Conservation (phyloP, 2,888 invertebrate species). For the Colostygia pectinataria region DNA sequence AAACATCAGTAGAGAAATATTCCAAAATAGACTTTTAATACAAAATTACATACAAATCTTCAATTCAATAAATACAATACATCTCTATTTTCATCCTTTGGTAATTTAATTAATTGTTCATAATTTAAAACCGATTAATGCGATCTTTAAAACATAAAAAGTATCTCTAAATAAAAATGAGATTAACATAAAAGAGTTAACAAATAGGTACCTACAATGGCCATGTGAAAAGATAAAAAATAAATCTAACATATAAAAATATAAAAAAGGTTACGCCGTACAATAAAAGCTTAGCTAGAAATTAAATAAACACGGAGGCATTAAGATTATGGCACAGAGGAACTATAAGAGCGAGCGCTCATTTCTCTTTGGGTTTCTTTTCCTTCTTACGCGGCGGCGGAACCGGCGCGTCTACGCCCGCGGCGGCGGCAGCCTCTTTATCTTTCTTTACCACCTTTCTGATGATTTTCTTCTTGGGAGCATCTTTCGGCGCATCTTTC, state of each 20-base stretch:
- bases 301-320: slow-evolving; percentile 64
- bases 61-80: slow-evolving; percentile 71
- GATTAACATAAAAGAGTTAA: slow-evolving; percentile 60
- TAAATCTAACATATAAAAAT: slow-evolving; percentile 53
- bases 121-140: slow-evolving; percentile 46
- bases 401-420: slow-evolving; percentile 67
- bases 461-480: slow-evolving; percentile 60
- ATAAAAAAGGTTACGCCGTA: slow-evolving; percentile 62
- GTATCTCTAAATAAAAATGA: slow-evolving; percentile 49
- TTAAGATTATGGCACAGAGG: slow-evolving; percentile 78
- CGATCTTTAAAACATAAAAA: slow-evolving; percentile 50
- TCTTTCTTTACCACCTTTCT: slow-evolving; percentile 82
- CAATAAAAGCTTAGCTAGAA: slow-evolving; percentile 68
- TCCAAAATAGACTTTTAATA: slow-evolving; percentile 77
- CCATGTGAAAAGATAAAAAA: slow-evolving; percentile 51
- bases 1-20: slow-evolving; percentile 25
- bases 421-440: slow-evolving; percentile 43
- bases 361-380: slow-evolving; percentile 81
- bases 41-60: slow-evolving; percentile 67
- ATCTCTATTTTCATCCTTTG: slow-evolving; percentile 66
- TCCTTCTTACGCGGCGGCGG: slow-evolving; percentile 82
- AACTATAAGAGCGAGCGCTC: slow-evolving; percentile 64
- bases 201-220: slow-evolving; percentile 52
- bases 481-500: slow-evolving; percentile 53
- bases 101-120: slow-evolving; percentile 54